A percentile compares a stretch with the other conserved stretches of the same genome.
phyloP scores from a whole-genome alignment of 2,888 invertebrate genomes.

The Chrysopilus asiliformis region DNA sequence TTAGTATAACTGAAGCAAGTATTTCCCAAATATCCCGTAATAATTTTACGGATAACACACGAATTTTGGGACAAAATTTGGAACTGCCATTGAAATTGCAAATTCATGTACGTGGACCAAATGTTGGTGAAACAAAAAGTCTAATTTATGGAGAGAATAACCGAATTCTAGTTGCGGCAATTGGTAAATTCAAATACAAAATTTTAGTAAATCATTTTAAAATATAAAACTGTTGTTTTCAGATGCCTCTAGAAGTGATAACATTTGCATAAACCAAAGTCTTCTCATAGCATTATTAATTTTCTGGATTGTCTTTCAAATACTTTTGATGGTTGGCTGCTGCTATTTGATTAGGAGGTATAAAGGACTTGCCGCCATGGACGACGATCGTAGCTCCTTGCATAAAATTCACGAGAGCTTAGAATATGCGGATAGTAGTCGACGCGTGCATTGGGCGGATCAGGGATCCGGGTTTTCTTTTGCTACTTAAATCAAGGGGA shows the following conservation, averaged over 20 bases:
- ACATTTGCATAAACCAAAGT: constrained; percentile 49
- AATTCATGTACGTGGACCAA: constrained; percentile 43
- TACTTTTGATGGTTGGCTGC: constrained; percentile 41
- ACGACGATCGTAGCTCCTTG: constrained; percentile 35
- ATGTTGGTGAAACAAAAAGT: constrained; percentile 45
- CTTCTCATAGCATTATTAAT: constrained; percentile 50
- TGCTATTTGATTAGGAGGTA: constrained; percentile 42
- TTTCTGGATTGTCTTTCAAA: constrained; percentile 45
- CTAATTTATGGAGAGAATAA: constrained; percentile 47
- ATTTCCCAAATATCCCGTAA: too few relatives aligned
- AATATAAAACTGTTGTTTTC: neutral
- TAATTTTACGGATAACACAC: neutral
- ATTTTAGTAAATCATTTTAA: constrained; percentile 7
- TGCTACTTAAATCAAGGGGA: too few relatives aligned
- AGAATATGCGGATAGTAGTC: constrained; percentile 49
- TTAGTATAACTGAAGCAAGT: neutral
- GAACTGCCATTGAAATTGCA: constrained; percentile 42
- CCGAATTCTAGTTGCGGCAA: constrained; percentile 43
- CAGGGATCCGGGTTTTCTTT: constrained; percentile 23
- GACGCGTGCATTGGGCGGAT: constrained; percentile 60
- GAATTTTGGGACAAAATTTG: constrained; percentile 7
- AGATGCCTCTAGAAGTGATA: constrained; percentile 16
- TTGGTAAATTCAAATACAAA: constrained; percentile 31
- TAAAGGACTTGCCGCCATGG: constrained; percentile 37
- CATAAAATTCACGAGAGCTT: constrained; percentile 45